These are phyloP conservation scores for Chloroceryle aenea DNA, from an alignment of 2,113 vertebrate genomes.

Conservation along the genomic window DNA sequence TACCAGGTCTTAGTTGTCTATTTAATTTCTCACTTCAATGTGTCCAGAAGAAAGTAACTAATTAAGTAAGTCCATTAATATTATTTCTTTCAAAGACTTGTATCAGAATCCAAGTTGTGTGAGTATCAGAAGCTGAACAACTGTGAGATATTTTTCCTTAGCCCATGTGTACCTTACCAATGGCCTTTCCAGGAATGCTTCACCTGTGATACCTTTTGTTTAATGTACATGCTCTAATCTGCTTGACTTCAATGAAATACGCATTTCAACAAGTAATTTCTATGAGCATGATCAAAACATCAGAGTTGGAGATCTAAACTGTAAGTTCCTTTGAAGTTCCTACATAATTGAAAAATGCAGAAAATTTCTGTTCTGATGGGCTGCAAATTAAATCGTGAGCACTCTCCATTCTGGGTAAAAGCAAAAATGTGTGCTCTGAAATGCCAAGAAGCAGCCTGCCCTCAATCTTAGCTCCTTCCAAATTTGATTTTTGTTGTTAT, in stretches of 20 bases:
- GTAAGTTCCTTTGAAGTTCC: background rate
- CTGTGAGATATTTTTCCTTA: background rate
- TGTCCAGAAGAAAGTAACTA: background rate
- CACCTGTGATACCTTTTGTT: background rate
- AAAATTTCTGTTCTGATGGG: background rate
- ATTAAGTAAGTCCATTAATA: background rate
- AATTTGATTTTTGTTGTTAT: background rate
- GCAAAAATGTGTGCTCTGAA: background rate
- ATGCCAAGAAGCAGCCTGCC: background rate
- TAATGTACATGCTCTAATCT: background rate
- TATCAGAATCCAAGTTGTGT: background rate
- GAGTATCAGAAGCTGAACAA: background rate
- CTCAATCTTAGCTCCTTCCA: background rate
- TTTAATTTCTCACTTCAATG: background rate
- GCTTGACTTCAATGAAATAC: background rate
- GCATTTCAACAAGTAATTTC: background rate
- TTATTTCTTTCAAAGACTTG: background rate
- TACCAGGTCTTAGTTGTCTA: background rate
- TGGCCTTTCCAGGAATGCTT: background rate
- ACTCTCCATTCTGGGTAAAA: background rate
- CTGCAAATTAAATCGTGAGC: background rate
- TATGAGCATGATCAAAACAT: background rate
- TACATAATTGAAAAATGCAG: background rate
- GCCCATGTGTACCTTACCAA: background rate
- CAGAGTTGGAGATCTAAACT: background rate